These are phyloP conservation scores for Sialia sialis DNA, from an alignment of 2,113 vertebrate species.

Conservation along the genomic window DNA sequence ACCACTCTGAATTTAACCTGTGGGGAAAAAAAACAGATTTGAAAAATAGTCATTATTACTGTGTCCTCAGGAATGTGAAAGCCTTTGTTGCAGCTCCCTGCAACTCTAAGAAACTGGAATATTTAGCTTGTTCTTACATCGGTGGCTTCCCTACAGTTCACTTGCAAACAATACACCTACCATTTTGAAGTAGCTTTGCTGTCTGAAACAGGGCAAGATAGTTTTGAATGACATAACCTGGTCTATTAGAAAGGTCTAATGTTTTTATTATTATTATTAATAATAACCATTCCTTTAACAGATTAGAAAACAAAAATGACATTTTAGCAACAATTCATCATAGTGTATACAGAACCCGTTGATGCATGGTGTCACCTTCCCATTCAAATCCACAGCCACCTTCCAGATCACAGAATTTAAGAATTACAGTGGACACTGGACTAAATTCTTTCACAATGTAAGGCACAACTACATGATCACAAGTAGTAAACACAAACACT, in stretches of 20 bases:
- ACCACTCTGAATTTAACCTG: not conserved
- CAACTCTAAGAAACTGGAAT: not conserved
- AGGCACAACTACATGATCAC: conserved; percentile 86
- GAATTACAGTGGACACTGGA: conserved; percentile 71
- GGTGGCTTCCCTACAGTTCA: not conserved
- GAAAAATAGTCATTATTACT: not conserved
- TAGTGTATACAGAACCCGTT: conserved; percentile 58
- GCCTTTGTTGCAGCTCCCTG: not conserved
- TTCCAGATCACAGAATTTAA: conserved; percentile 62
- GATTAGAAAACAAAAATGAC: conserved; percentile 83
- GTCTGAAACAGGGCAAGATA: not conserved
- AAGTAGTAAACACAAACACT: conserved; percentile 70
- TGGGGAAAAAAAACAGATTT: not conserved
- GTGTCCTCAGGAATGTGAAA: not conserved
- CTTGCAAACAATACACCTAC: not conserved
- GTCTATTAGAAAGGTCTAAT: conserved; percentile 78
- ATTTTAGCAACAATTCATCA: conserved; percentile 74
- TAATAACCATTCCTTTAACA: conserved; percentile 75
- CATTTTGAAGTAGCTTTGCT: not conserved
- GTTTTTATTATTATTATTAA: conserved; percentile 75
- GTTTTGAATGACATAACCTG: conserved; percentile 37
- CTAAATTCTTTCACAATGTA: conserved; percentile 76
- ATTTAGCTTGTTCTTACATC: not conserved
- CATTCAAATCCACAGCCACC: conserved; percentile 57
- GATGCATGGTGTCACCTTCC: conserved; percentile 29